Base-by-base conservation (phyloP, 2,888 invertebrate species). In the Rotaria socialis region DNA sequence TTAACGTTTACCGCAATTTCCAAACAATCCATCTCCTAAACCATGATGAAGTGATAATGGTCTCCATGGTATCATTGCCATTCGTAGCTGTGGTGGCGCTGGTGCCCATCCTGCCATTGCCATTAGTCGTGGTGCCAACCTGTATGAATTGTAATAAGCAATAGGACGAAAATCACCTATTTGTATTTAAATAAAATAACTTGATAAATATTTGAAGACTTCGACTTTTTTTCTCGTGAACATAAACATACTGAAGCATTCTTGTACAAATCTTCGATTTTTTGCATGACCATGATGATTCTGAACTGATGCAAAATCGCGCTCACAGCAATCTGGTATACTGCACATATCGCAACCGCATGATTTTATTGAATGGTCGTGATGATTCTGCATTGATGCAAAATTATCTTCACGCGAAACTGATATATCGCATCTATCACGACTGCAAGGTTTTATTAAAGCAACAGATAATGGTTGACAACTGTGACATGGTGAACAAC, bases 1-100 rank as follows among this genome's bases (percentile, higher is more conserved):
- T 52, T 52, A 14, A 52, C 52, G 11, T 24, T 80, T 80, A 80
- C 80, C 80, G 24, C 16, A 11, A 47, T 80, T 80, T 80, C 47
- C 22, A 24, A 47, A 24, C 11, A 80, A 41, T 47, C 47, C 10
- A n/a, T 80, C 80, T 22, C 80, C 3, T 47, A 24, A 43, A 47
- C 0, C 2, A 80, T n/a, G 2, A 11, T 47, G 47, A n/a, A 6
- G 0, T 4, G 24, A 3, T 0, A 19, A 0, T n/a, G 14, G n/a
- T n/a, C 47, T 11, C 8, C 43, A n/a, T 35, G 80, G 47, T 14
- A 80, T 10, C 5, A 19, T 4, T 47, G 35, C 35, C 35, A 35
- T 35, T 35, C 2, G 35, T 35, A 1, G 35, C 35, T 2, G 35
- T 35, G 2, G 35, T 35, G 35, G 35, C 2, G 35, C 35, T 35